Evolutionary conservation across 2,113 vertebrate genomes (phyloP).

Genomic region (Gadus chalcogrammus): DNA sequence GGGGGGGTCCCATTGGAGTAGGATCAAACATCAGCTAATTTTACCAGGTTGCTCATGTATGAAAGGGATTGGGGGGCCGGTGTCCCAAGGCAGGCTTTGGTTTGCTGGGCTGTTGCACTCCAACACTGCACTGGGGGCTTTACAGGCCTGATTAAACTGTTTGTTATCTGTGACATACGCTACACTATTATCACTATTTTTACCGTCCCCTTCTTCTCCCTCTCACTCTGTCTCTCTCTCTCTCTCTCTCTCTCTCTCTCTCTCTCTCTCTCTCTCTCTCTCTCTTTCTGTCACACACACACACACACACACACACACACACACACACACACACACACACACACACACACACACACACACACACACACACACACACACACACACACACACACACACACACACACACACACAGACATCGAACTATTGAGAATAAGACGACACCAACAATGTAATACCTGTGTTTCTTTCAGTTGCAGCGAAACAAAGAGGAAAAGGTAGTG

Average conservation of each 20-base stretch:
- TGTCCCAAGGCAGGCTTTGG: constrained; percentile 57
- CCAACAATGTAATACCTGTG: too few species aligned
- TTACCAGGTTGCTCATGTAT: constrained; percentile 73
- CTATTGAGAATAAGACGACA: too few species aligned
- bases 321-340: too few species aligned
- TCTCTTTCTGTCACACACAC: too few species aligned
- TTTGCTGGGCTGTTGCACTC: constrained; percentile 34
- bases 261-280: too few species aligned
- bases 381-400: too few species aligned
- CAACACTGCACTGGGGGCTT: constrained; percentile 58
- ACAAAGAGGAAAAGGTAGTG: too few species aligned
- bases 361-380: too few species aligned
- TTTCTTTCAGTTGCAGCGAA: too few species aligned
- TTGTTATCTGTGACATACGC: constrained; percentile 51
- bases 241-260: not conserved
- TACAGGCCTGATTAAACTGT: constrained; percentile 65
- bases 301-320: not conserved
- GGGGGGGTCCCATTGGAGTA: constrained; percentile 51
- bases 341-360: not conserved
- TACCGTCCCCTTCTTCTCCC: constrained; percentile 24
- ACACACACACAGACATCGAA: too few species aligned
- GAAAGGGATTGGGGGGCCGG: constrained; percentile 60
- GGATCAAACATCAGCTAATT: constrained; percentile 80
- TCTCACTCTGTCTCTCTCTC: constrained; percentile 28
- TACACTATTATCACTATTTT: constrained; percentile 11